Base-by-base conservation (phyloP, 1,140 invertebrate genomes). In the Olivierus martensii region DNA sequence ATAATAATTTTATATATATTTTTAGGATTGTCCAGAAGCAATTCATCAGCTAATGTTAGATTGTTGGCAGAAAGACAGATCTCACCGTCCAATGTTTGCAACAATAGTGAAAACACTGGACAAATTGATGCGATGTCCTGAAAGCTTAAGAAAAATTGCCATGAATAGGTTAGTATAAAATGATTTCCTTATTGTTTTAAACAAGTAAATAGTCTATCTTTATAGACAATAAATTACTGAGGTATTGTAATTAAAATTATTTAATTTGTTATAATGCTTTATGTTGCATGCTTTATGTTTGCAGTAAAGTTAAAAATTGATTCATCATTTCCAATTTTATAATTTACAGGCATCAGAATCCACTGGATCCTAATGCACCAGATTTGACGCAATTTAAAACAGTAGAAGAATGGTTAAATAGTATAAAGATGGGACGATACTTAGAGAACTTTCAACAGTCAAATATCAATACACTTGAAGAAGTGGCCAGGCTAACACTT, bases 1-100 rank as follows among this genome's bases (percentile, higher is more conserved):
- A 28, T 28, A 1, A 28, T 6, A 28, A 28, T 9, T 28, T 28
- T 28, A 6, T 28, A 28, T n/a, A 28, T 28, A 28, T 9, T 28
- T 28, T 3, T 52, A 74, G 71, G 77, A 80, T 60, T 78, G 76
- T 62, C 79, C 79, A 2, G 75, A 75, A 63, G 88, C 91, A 17
- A 84, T 98, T 47, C 94, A 99, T 67, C 89, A 97, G 67, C 73
- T 99, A 15, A 99, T 99, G 94, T 73, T 98, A 46, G 91, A 97
- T 68, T 95, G 91, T 68, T 99, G 95, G 95, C 90, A 97, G 70
- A 93, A 95, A 68, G 94, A 99, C 62, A 76, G 95, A 52, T 89
- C 89, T 10, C 88, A 97, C 72, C 76, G 95, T 62, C 95, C 95
- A n/a, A 87, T 88, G 53, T 98, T 99, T 74, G 76, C 82, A 36